Evolutionary conservation across 2,113 vertebrate species (phyloP), one percentile per base, ranked within the genome.

Genomic region (Chascanopsetta lugubris): DNA sequence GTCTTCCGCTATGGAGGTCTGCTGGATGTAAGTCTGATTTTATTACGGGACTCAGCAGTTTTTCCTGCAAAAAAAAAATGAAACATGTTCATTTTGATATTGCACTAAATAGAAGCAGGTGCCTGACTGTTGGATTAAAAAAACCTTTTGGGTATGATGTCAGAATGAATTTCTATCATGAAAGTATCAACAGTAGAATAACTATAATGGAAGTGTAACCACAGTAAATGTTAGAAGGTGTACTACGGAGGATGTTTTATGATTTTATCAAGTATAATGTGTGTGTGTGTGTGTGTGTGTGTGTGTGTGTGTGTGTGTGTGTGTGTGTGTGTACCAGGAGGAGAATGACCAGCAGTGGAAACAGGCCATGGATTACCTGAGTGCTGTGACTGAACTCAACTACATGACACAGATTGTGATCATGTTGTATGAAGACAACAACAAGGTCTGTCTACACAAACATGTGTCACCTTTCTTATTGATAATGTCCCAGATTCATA

Each of bases 401-500:
- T 99, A 99, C 88, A 99, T 99, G 97, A 98, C 97, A 6, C 97
- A 99, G 93, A 97, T 99, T 43, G 97, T 99, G 77, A 96, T 99
- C 83, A 99, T 99, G 97, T 92, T 99, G 69, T 99, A 99, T 32
- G 97, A 99, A 77, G 97, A 99, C 91, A 98, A 98, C 89, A 96
- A 98, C 53, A 95, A 94, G 95, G 97, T 98, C 12, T 3, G 71
- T 12, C 11, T 27, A 5, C 48, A 24, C 10, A 22, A 17, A 15
- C 21, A 26, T 10, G 24, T 11, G 1, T 21, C 4, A 18, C 53
- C 18, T 13, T 6, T 30, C 20, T 60, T 17, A 11, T 26, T 24
- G 10, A 7, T n/a, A 1, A 30, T 15, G 13, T 55, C 18, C 36
- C 7, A 12, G 13, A 15, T 25, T n/a, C 8, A 51, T 29, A 8